Evolutionary conservation across 2,888 invertebrate species (phyloP).

Genomic region (Chymomyza procnemis): DNA sequence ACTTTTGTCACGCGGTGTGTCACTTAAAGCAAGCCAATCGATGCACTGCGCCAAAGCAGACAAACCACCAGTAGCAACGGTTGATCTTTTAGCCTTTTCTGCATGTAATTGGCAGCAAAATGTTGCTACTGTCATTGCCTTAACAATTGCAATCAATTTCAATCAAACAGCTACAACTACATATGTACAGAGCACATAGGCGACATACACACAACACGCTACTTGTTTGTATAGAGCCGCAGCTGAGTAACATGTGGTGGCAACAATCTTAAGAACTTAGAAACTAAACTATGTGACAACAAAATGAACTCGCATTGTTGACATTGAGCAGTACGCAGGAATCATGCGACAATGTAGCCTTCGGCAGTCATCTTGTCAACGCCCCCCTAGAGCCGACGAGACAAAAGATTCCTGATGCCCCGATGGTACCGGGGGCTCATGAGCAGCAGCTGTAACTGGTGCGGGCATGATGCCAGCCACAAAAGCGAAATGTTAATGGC

Average conservation of each 20-base stretch:
- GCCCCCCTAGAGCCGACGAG: neutral
- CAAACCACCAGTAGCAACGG: neutral
- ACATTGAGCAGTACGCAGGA: neutral
- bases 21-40: neutral
- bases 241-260: neutral
- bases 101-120: neutral
- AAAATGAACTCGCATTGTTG: neutral
- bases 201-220: no score
- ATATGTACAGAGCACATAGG: neutral
- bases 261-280: neutral
- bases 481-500: slow-evolving; percentile 57
- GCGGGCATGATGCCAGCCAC: neutral
- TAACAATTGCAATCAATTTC: neutral
- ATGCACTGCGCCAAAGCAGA: neutral
- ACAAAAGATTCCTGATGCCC: neutral
- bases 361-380: neutral
- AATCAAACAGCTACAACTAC: neutral
- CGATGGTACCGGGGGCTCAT: neutral
- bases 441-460: no score
- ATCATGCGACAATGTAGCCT: neutral
- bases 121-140: neutral
- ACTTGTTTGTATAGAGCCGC: no score
- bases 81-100: neutral
- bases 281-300: neutral
- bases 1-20: neutral